A percentile compares a stretch with the other conserved stretches of the same genome.
phyloP scores from a whole-genome alignment of 2,113 vertebrate genomes.

The Zonotrichia leucophrys region DNA sequence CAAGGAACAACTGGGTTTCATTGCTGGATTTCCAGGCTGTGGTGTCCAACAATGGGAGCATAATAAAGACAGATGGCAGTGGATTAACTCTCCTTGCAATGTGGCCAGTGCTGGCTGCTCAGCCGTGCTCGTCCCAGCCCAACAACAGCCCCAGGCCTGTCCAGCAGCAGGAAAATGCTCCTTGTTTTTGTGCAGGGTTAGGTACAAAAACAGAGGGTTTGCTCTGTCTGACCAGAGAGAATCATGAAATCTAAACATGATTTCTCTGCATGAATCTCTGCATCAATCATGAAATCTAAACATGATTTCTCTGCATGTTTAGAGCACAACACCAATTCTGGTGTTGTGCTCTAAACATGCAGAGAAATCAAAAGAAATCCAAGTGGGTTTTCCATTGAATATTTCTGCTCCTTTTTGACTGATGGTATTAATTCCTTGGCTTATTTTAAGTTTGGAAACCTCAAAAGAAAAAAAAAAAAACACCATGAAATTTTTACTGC shows the following conservation, averaged over 20 bases:
- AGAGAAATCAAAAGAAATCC: neutral
- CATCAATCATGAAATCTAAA: too few relatives aligned
- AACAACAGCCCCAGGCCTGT: neutral
- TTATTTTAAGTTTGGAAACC: neutral
- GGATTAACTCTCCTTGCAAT: slow-evolving; percentile 29
- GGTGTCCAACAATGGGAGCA: slow-evolving; percentile 52
- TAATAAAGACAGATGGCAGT: slow-evolving; percentile 68
- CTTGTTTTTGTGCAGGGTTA: neutral
- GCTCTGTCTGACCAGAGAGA: neutral
- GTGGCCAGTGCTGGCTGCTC: neutral
- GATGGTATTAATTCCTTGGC: neutral
- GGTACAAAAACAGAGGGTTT: neutral
- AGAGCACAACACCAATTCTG: too few relatives aligned
- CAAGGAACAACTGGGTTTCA: slow-evolving; percentile 49
- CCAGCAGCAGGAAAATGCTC: neutral
- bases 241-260: too few relatives aligned
- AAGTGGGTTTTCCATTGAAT: neutral
- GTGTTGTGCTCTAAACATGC: rapidly evolving
- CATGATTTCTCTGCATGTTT: too few relatives aligned
- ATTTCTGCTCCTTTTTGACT: neutral
- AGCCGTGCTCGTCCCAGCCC: neutral
- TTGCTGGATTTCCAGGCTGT: slow-evolving; percentile 58
- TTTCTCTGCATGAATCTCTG: too few relatives aligned
- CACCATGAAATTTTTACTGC: neutral
- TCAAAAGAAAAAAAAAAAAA: neutral